Conservation (phyloP, 1,140 invertebrate genomes). For the Ctenoplectra terminalis region DNA sequence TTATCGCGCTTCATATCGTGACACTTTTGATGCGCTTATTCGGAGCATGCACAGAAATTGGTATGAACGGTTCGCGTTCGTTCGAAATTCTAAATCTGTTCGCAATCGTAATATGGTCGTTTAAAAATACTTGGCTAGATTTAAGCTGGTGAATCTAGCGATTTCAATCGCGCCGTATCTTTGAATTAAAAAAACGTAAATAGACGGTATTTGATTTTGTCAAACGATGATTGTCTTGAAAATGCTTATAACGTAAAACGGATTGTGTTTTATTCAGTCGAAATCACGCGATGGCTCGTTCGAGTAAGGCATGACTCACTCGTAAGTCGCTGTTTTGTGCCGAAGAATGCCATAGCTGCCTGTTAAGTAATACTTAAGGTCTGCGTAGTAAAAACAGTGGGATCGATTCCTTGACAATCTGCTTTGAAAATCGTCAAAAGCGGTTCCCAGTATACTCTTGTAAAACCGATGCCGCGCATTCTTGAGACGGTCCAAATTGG, state of each 20-base stretch:
- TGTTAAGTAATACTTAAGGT: constrained; percentile 6
- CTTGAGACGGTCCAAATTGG: constrained; percentile 76
- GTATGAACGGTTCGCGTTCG: not conserved
- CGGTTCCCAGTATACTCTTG: constrained; percentile 57
- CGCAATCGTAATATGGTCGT: not conserved
- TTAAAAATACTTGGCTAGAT: not conserved
- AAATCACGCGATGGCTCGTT: not conserved
- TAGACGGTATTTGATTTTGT: too few species aligned
- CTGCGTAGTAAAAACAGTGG: constrained; percentile 27
- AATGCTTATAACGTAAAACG: not conserved
- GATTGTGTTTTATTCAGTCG: not conserved
- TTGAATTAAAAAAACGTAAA: too few species aligned
- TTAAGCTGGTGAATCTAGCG: not conserved
- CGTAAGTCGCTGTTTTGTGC: not conserved
- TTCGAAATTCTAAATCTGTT: constrained; percentile 5
- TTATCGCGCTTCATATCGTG: not conserved
- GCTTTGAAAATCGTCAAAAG: not conserved
- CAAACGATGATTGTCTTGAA: too few species aligned
- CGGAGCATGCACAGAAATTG: not conserved
- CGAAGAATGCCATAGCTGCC: not conserved
- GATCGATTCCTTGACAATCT: not conserved
- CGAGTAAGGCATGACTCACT: constrained; percentile 43
- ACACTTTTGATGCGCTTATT: not conserved
- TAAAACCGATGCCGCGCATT: constrained; percentile 60
- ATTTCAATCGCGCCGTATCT: not conserved